phyloP scores from a whole-genome alignment of 2,888 invertebrate species.

The Disparrhopalites patrizii region DNA sequence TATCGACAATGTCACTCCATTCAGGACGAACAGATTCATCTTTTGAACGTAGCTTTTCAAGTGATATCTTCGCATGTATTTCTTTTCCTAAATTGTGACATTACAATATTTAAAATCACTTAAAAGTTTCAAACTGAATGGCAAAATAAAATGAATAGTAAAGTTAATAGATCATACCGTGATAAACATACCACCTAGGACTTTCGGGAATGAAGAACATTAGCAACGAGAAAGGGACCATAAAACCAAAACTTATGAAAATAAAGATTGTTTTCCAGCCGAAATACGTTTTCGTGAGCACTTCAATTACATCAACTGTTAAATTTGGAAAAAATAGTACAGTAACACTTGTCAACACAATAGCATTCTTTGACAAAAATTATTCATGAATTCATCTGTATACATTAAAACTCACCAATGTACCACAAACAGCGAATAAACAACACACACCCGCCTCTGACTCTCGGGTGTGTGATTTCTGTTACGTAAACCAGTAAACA shows the following conservation, averaged over 20 bases:
- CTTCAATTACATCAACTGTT: neutral
- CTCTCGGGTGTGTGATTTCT: neutral
- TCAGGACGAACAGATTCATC: neutral
- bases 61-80: neutral
- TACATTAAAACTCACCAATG: too few relatives aligned
- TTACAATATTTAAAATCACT: neutral
- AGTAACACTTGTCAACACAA: neutral
- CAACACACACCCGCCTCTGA: neutral
- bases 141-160: neutral
- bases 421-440: neutral
- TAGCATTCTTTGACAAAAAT: neutral
- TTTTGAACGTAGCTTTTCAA: neutral
- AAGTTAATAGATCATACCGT: neutral
- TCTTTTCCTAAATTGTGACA: neutral
- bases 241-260: neutral
- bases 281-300: neutral
- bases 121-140: neutral
- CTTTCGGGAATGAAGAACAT: conserved; percentile 1
- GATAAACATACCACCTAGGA: neutral
- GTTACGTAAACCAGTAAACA: neutral
- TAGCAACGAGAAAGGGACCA: neutral
- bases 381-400: too few relatives aligned
- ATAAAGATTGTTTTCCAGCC: too few relatives aligned
- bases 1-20: neutral
- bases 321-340: neutral